Evolutionary conservation across 37 sponge, comb jelly and placozoan genomes (phyloP).

Genomic region (Halichondria panicea): DNA sequence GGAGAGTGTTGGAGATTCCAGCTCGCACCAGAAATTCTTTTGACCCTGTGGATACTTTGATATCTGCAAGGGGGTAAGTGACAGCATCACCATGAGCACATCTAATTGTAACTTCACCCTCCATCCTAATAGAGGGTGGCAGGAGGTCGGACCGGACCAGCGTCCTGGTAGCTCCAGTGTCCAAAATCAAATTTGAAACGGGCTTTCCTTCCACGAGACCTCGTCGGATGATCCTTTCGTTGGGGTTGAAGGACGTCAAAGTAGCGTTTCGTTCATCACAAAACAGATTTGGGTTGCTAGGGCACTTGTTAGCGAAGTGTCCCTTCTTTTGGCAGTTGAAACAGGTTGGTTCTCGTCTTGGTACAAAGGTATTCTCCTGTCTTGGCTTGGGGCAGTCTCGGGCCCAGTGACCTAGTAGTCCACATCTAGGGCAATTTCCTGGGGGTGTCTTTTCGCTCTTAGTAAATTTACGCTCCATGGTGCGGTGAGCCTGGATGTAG

Average conservation of each 20-base stretch:
- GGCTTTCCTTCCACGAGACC: background rate
- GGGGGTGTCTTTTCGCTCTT: too few relatives aligned
- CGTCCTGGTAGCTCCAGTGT: conserved; percentile 27
- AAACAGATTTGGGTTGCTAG: background rate
- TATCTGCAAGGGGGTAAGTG: conserved; percentile 32
- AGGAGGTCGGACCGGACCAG: conserved; percentile 20
- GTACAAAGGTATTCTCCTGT: too few relatives aligned
- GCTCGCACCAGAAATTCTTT: background rate
- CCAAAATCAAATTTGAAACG: conserved; percentile 25
- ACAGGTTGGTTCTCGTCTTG: background rate
- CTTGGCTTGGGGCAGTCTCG: too few relatives aligned
- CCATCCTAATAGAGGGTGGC: background rate
- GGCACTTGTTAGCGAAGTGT: conserved; percentile 5
- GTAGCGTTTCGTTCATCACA: background rate
- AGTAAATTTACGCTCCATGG: too few relatives aligned
- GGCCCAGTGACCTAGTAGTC: too few relatives aligned
- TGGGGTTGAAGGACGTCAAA: too few relatives aligned
- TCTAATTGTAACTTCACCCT: conserved; percentile 4
- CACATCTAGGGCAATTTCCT: too few relatives aligned
- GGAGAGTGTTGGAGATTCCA: conserved; percentile 11
- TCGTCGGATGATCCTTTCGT: background rate
- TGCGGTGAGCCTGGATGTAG: too few relatives aligned
- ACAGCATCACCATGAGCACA: conserved; percentile 31
- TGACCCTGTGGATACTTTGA: conserved; percentile 1
- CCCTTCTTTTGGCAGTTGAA: background rate